These are phyloP conservation scores for Hyphantria cunea DNA, from an alignment of 1,140 invertebrate genomes.

Conservation along the genomic window DNA sequence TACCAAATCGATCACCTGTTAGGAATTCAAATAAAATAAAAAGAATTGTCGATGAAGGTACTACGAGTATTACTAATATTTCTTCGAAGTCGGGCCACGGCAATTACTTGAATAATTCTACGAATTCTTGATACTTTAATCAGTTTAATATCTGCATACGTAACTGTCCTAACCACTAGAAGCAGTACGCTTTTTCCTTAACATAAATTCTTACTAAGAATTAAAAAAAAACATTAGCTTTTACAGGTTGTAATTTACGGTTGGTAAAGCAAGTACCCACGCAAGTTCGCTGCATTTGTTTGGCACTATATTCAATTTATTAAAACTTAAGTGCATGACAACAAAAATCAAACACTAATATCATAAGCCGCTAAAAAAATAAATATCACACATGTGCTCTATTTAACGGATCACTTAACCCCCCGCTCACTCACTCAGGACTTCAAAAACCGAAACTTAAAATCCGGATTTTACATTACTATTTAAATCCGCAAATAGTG, in stretches of 20 bases:
- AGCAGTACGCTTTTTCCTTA: neutral
- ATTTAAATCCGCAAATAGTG: constrained; percentile 58
- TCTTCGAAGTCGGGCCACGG: neutral
- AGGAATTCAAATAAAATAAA: constrained; percentile 6
- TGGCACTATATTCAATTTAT: too few species aligned
- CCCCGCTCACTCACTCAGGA: constrained; percentile 13
- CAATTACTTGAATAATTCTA: constrained; percentile 1
- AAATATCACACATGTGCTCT: constrained; percentile 45
- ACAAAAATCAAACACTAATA: constrained; percentile 21
- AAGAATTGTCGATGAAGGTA: neutral
- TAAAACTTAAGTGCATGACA: too few species aligned
- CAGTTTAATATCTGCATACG: neutral
- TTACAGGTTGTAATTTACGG: too few species aligned
- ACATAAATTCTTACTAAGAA: neutral
- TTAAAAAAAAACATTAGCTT: too few species aligned
- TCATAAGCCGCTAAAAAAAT: constrained; percentile 49
- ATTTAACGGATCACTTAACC: constrained; percentile 54
- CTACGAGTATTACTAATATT: constrained; percentile 1
- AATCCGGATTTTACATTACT: constrained; percentile 32
- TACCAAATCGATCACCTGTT: neutral
- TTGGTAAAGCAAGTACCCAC: too few species aligned
- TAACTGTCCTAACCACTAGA: neutral
- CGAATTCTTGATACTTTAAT: neutral
- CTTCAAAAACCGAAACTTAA: constrained; percentile 27
- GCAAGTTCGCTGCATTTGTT: too few species aligned